Conservation (phyloP, 1,140 invertebrate genomes). For the Micrasema minimum region DNA sequence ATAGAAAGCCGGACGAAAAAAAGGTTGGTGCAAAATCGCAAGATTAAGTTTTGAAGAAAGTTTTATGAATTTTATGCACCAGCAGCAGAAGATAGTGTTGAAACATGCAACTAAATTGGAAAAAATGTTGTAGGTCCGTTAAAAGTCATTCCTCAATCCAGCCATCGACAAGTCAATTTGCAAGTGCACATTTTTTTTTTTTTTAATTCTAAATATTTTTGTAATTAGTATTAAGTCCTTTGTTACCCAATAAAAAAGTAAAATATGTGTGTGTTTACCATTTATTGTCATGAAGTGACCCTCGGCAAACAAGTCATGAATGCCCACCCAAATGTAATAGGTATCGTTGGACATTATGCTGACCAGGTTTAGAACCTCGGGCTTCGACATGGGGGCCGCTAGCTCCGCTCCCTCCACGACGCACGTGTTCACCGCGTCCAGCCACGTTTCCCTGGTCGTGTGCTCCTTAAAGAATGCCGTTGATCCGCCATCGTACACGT, state of each 20-base stretch:
- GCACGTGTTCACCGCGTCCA: slow-evolving; percentile 15
- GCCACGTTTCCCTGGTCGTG: slow-evolving; percentile 1
- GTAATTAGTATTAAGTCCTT: no score
- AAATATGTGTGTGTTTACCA: slow-evolving; percentile 33
- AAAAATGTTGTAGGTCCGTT: no score
- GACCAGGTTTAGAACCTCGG: neutral
- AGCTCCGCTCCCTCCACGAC: slow-evolving; percentile 23
- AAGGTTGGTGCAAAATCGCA: no score
- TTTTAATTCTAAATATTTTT: no score
- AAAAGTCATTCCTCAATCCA: no score
- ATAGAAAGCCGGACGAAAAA: no score
- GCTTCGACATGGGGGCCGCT: neutral
- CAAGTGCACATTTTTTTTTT: no score
- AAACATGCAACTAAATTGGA: no score
- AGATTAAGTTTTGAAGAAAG: no score
- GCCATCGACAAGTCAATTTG: no score
- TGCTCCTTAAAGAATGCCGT: slow-evolving; percentile 37
- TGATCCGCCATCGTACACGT: neutral
- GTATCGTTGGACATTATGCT: neutral
- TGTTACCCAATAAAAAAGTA: neutral
- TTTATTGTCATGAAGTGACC: slow-evolving; percentile 36
- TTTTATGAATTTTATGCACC: no score
- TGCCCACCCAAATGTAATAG: slow-evolving; percentile 10
- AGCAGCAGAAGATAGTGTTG: no score
- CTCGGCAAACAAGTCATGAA: slow-evolving; percentile 37